Evolutionary conservation across 2,888 invertebrate genomes (phyloP).

Genomic region (Stenodema calcarata): DNA sequence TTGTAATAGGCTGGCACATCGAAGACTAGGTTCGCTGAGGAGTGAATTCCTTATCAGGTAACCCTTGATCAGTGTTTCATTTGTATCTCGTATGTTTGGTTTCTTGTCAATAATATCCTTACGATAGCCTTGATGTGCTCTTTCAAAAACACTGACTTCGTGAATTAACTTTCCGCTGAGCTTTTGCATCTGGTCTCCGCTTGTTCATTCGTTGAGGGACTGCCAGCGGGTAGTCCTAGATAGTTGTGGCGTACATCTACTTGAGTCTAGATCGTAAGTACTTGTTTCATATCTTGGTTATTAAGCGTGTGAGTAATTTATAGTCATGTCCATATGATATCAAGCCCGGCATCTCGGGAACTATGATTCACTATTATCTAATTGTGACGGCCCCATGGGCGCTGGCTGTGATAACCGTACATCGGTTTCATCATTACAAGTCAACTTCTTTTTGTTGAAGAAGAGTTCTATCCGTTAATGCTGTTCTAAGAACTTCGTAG

Average conservation of each 20-base stretch:
- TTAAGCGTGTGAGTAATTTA: neutral
- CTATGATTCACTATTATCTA: neutral
- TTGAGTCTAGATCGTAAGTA: neutral
- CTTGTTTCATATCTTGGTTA: neutral
- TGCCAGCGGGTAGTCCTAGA: neutral
- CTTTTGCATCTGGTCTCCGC: neutral
- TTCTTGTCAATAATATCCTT: conserved; percentile 3
- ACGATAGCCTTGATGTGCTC: neutral
- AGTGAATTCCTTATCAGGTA: conserved; percentile 44
- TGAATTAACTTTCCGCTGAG: neutral
- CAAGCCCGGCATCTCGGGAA: neutral
- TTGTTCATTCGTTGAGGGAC: neutral
- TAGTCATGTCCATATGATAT: neutral
- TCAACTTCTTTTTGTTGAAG: too few relatives aligned
- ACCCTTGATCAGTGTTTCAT: neutral
- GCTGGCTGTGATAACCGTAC: neutral
- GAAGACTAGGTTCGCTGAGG: neutral
- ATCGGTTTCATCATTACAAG: neutral
- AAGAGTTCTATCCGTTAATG: too few relatives aligned
- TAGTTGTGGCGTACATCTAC: neutral
- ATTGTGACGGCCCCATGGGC: neutral
- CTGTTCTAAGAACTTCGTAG: too few relatives aligned
- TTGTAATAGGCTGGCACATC: neutral
- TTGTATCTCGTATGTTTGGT: neutral
- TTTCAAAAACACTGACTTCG: neutral